Conservation (phyloP, 2,797 vertebrate genomes). For the Anableps anableps region DNA sequence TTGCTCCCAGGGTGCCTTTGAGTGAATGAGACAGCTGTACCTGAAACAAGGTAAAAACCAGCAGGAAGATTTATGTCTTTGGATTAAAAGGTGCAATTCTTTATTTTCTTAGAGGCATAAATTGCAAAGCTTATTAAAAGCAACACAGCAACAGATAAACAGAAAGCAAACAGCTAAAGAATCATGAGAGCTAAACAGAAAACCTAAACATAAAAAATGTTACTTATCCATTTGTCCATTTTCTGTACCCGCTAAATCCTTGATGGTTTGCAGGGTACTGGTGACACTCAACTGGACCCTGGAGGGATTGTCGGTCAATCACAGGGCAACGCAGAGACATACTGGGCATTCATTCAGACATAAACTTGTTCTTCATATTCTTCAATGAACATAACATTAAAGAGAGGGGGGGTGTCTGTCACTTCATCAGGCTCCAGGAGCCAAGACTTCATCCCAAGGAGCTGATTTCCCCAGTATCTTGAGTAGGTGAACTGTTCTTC, state of each 20-base stretch:
- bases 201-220: background rate
- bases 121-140: background rate
- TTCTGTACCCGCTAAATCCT: background rate
- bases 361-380: no score
- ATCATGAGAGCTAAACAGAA: background rate
- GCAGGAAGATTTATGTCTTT: background rate
- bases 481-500: no score
- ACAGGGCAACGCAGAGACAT: no score
- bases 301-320: no score
- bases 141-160: background rate
- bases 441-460: no score
- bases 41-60: conserved; percentile 11
- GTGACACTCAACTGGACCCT: no score
- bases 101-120: background rate
- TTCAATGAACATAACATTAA: no score
- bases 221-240: background rate
- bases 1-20: conserved; percentile 27
- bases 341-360: no score
- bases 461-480: no score
- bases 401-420: no score
- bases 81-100: background rate
- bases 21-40: conserved; percentile 24
- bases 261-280: background rate
- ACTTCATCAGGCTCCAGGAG: no score
- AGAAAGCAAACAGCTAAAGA: background rate